These are phyloP conservation scores for Murina feae DNA, from an alignment of 2,113 vertebrate genomes.

Conservation along the genomic window DNA sequence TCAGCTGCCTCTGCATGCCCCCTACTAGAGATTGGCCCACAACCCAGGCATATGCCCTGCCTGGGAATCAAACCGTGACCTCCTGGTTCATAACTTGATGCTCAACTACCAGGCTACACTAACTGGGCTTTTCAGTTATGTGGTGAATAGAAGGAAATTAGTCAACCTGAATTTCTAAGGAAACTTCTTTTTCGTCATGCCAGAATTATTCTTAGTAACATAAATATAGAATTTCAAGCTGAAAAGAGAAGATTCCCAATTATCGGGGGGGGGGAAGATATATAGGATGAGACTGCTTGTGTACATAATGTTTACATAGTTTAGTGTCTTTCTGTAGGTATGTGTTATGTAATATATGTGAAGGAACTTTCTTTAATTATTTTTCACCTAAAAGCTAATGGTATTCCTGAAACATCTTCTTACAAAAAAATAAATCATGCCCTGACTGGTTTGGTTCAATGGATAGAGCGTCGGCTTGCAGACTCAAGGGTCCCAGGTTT, in stretches of 20 bases:
- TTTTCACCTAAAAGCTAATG: background rate
- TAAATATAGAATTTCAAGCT: background rate
- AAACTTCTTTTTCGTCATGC: background rate
- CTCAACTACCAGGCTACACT: no score
- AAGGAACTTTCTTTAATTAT: background rate
- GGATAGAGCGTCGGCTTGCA: no score
- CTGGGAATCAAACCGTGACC: no score
- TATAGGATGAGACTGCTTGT: background rate
- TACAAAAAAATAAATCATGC: background rate
- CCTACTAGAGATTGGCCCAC: no score
- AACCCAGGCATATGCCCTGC: no score
- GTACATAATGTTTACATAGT: background rate
- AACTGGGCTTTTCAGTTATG: background rate
- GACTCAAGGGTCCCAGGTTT: no score
- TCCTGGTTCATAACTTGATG: no score
- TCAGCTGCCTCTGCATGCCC: no score
- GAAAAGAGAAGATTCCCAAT: background rate
- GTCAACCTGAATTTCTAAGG: background rate
- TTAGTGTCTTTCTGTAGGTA: background rate
- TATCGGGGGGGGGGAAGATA: background rate
- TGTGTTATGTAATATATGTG: background rate
- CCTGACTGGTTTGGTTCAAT: no score
- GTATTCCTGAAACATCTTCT: background rate
- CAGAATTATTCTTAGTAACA: background rate
- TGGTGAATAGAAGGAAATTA: background rate